Evolutionary conservation across 2,113 vertebrate species (phyloP).

Genomic region (Ovibos moschatus): DNA sequence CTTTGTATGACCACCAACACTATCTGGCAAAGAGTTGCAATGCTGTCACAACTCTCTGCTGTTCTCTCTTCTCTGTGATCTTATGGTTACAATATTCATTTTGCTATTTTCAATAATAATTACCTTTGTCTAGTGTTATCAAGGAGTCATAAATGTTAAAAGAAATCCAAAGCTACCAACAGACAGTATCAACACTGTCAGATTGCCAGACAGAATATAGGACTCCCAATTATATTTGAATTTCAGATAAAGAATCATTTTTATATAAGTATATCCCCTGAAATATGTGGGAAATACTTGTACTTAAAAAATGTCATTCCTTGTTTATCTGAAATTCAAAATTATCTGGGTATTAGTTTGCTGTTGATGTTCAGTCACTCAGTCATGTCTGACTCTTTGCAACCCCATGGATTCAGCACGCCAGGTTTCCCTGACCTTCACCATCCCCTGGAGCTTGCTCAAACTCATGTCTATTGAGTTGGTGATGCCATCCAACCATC

Average conservation of each 20-base stretch:
- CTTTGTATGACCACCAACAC: background rate
- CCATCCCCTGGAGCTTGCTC: accelerated
- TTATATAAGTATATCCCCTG: background rate
- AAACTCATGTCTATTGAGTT: background rate
- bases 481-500: background rate
- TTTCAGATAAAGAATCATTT: conserved; percentile 29
- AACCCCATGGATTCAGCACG: background rate
- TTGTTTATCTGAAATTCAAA: conserved; percentile 17
- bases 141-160: conserved; percentile 11
- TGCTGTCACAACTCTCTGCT: background rate
- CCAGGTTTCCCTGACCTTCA: background rate
- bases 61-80: background rate
- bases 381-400: background rate
- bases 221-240: background rate
- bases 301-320: background rate
- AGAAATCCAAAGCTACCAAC: background rate
- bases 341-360: background rate
- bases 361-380: background rate
- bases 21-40: background rate
- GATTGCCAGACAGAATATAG: background rate
- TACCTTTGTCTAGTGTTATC: background rate
- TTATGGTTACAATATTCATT: conserved; percentile 32
- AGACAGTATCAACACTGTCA: background rate
- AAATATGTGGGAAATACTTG: background rate
- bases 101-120: conserved; percentile 50